These are phyloP conservation scores for Porphyrio hochstetteri DNA, from an alignment of 2,113 vertebrate genomes.

Conservation along the genomic window DNA sequence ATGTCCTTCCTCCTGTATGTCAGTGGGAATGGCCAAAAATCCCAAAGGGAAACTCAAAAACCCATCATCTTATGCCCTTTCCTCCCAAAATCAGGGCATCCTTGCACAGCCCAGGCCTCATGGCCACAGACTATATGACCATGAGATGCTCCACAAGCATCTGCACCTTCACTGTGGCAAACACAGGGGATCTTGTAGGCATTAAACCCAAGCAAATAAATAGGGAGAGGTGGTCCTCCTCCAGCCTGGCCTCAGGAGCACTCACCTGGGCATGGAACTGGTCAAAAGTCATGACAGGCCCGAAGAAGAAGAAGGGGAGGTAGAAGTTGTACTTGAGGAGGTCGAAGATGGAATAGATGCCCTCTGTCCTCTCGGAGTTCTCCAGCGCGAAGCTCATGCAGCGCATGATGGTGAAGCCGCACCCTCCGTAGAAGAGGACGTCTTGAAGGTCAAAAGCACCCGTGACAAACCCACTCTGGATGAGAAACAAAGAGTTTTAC, in stretches of 20 bases:
- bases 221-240: neutral
- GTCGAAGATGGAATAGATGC: constrained; percentile 87
- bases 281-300: constrained; percentile 96
- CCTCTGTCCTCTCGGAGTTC: constrained; percentile 82
- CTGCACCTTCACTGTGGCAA: neutral
- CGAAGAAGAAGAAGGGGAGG: constrained; percentile 97
- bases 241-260: fast-evolving
- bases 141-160: neutral
- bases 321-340: constrained; percentile 99
- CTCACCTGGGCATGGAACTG: constrained; percentile 88
- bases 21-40: neutral
- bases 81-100: neutral
- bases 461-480: constrained; percentile 83
- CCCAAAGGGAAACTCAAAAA: neutral
- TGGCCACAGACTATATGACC: neutral
- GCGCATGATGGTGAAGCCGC: constrained; percentile 90
- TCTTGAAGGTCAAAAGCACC: constrained; percentile 90
- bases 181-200: fast-evolving
- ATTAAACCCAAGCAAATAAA: neutral
- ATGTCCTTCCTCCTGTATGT: fast-evolving
- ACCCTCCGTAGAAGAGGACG: constrained; percentile 90
- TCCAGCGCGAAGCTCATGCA: constrained; percentile 95
- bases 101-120: neutral
- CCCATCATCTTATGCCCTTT: neutral
- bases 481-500: constrained; percentile 47